Evolutionary conservation across 2,888 invertebrate genomes (phyloP).

Genomic region (Pyrochroa serraticornis): DNA sequence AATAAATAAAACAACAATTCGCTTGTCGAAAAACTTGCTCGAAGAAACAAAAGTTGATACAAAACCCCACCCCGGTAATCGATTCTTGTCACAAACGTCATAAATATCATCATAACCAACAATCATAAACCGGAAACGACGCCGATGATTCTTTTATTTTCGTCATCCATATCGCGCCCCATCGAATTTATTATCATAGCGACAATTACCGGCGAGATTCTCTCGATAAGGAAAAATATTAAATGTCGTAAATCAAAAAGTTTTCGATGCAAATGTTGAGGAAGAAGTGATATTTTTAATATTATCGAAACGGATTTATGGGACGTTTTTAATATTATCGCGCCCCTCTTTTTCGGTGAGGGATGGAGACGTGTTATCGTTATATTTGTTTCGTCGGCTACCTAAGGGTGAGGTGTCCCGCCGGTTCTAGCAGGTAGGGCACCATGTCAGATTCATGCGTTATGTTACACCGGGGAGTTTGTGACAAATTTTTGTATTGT

Average conservation of each 20-base stretch:
- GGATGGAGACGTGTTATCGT: too few species aligned
- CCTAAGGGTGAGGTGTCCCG: slow-evolving; percentile 48
- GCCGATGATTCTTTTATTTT: slow-evolving; percentile 24
- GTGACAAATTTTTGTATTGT: slow-evolving; percentile 46
- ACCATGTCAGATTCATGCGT: slow-evolving; percentile 41
- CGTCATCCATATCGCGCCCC: slow-evolving; percentile 20
- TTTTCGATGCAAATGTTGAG: slow-evolving; percentile 22
- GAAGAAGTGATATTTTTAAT: too few species aligned
- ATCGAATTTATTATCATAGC: slow-evolving; percentile 23
- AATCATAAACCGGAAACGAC: slow-evolving; percentile 28
- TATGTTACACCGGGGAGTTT: slow-evolving; percentile 41
- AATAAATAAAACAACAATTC: slow-evolving; percentile 52
- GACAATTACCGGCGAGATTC: slow-evolving; percentile 11
- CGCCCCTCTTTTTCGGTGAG: too few species aligned
- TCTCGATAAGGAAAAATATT: too few species aligned
- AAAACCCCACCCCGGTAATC: slow-evolving; percentile 28
- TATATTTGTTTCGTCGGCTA: slow-evolving; percentile 22
- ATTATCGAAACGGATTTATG: too few species aligned
- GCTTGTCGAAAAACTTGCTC: slow-evolving; percentile 47
- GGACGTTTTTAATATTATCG: too few species aligned
- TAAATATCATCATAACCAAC: slow-evolving; percentile 34
- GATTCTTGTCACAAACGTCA: slow-evolving; percentile 38
- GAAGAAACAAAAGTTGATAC: slow-evolving; percentile 46
- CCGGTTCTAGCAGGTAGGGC: slow-evolving; percentile 42
- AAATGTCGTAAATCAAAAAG: too few species aligned